A percentile compares a stretch with the other conserved stretches of the same genome.
Evolutionary conservation across 2,888 invertebrate genomes (phyloP).

Genomic region (Dermolepida albohirtum): DNA sequence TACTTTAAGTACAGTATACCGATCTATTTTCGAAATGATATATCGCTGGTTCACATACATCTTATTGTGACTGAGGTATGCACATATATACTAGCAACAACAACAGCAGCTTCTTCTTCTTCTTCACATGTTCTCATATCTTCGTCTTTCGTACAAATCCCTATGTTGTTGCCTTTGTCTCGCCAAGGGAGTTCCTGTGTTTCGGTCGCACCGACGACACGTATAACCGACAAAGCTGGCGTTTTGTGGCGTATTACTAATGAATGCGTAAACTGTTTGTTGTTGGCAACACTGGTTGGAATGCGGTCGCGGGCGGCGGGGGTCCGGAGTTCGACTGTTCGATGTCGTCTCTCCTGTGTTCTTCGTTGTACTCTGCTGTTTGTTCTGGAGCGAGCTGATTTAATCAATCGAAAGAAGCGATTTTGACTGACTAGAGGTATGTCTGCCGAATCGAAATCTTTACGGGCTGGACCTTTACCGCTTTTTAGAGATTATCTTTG

Average conservation of each 20-base stretch:
- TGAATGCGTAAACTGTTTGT: constrained; percentile 66
- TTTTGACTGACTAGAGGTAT: background rate
- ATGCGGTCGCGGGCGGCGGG: constrained; percentile 68
- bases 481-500: no score
- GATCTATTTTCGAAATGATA: constrained; percentile 19
- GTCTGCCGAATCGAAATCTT: no score
- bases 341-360: constrained; percentile 56
- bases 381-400: constrained; percentile 58
- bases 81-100: no score
- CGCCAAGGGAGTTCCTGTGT: constrained; percentile 21
- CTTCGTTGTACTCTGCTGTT: constrained; percentile 30
- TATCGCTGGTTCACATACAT: no score
- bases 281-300: constrained; percentile 65
- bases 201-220: constrained; percentile 13
- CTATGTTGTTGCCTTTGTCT: constrained; percentile 1
- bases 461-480: no score
- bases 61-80: no score
- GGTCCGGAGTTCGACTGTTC: constrained; percentile 66
- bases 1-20: no score
- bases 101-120: no score
- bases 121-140: no score
- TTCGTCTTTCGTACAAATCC: no score
- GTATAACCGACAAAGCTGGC: constrained; percentile 33
- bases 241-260: constrained; percentile 62
- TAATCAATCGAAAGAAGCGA: constrained; percentile 55